phyloP scores from a whole-genome alignment of 2,888 invertebrate genomes.

The Anoplius nigerrimus region DNA sequence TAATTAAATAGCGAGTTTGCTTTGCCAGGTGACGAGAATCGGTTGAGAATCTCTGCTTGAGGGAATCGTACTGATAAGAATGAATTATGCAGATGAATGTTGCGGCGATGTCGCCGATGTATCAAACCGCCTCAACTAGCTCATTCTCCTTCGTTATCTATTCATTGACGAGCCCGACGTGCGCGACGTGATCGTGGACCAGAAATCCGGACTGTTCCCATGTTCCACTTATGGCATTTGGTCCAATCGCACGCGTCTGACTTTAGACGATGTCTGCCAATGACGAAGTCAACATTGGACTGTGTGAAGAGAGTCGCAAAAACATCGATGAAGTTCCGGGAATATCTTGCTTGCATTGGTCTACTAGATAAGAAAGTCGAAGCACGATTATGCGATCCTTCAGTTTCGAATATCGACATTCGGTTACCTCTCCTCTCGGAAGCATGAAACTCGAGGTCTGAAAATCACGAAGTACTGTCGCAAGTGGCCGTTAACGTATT shows the following conservation, averaged over 20 bases:
- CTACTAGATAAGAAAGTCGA: background rate
- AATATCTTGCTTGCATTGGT: background rate
- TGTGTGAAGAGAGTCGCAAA: background rate
- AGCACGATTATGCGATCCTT: no score
- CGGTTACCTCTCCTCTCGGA: background rate
- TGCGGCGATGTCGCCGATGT: constrained; percentile 73
- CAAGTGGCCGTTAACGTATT: background rate
- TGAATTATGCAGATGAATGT: constrained; percentile 73
- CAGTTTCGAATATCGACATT: no score
- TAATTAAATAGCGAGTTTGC: background rate
- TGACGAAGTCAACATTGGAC: constrained; percentile 7
- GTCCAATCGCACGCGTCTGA: constrained; percentile 62
- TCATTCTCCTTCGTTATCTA: constrained; percentile 74
- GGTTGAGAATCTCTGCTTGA: constrained; percentile 67
- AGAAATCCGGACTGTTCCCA: constrained; percentile 73
- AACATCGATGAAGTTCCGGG: background rate
- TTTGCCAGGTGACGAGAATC: constrained; percentile 12
- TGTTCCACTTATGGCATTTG: constrained; percentile 69
- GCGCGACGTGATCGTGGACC: constrained; percentile 69
- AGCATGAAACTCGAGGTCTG: background rate
- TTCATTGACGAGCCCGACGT: constrained; percentile 72
- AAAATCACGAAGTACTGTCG: background rate
- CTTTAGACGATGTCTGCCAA: constrained; percentile 60
- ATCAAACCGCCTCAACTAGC: constrained; percentile 72
- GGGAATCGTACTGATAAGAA: constrained; percentile 71